Conservation (phyloP, 2,113 vertebrate genomes). For the Eubucco bourcierii region DNA sequence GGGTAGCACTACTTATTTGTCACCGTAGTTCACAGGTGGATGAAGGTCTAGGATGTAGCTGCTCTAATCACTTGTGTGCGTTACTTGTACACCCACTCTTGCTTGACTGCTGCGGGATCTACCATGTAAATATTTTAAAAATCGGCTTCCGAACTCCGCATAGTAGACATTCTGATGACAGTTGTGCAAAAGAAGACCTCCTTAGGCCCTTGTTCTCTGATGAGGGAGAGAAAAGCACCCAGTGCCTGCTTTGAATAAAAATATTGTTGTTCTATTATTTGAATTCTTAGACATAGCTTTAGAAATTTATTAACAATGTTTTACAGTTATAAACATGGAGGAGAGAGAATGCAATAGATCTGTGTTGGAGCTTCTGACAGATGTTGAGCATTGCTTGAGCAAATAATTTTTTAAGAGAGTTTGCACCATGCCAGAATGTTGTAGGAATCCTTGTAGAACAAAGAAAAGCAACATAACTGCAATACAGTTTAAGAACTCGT, state of each 20-base stretch:
- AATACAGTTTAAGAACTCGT: neutral
- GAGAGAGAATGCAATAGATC: neutral
- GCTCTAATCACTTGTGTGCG: accelerated
- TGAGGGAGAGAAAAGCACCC: too few species aligned
- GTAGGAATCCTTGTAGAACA: neutral
- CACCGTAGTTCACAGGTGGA: accelerated
- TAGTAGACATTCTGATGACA: too few species aligned
- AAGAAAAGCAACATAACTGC: neutral
- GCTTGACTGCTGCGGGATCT: accelerated
- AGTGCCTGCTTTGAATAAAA: too few species aligned
- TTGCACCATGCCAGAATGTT: neutral
- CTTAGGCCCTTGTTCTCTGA: neutral
- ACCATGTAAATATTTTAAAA: neutral
- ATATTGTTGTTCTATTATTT: neutral
- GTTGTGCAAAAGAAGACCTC: accelerated
- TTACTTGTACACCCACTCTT: accelerated
- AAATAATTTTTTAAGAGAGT: neutral
- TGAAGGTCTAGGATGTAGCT: too few species aligned
- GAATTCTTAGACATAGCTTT: neutral
- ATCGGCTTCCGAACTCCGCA: accelerated
- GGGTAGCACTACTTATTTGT: accelerated
- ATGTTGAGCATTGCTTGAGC: neutral
- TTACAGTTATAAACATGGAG: neutral
- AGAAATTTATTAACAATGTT: neutral
- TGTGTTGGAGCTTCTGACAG: neutral